A percentile compares a stretch with the other conserved stretches of the same genome.
phyloP scores from a whole-genome alignment of 2,888 invertebrate species.

The Quadroppia sp. region DNA sequence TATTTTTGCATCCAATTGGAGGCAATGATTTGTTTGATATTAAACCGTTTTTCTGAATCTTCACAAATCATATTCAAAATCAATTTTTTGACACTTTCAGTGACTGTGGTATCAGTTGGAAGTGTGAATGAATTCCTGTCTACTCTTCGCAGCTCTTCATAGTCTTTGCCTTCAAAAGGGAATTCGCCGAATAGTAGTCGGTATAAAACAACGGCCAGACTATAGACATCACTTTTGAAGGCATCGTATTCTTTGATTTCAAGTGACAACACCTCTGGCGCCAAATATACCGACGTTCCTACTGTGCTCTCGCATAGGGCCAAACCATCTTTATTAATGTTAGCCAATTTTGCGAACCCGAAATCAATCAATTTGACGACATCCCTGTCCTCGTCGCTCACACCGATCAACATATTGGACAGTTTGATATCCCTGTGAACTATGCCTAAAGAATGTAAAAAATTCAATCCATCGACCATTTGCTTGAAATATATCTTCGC shows the following conservation, averaged over 20 bases:
- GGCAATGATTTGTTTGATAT: neutral
- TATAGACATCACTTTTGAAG: slow-evolving; percentile 30
- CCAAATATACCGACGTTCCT: slow-evolving; percentile 4
- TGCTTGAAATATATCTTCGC: slow-evolving; percentile 74
- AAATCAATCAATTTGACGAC: slow-evolving; percentile 6
- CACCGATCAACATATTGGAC: slow-evolving; percentile 82
- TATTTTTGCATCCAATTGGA: no score
- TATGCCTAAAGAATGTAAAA: slow-evolving; percentile 88
- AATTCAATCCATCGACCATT: slow-evolving; percentile 86
- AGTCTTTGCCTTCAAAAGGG: no score
- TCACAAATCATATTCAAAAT: slow-evolving; percentile 11
- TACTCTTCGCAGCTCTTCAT: no score
- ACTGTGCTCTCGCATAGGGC: neutral
- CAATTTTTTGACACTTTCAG: slow-evolving; percentile 3
- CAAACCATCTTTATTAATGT: neutral
- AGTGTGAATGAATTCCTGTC: neutral
- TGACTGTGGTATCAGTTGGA: neutral
- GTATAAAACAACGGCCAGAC: slow-evolving; percentile 13
- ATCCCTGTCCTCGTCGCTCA: slow-evolving; percentile 59
- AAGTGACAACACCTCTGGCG: neutral
- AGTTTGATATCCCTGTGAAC: slow-evolving; percentile 99
- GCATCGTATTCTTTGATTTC: slow-evolving; percentile 1
- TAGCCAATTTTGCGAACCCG: neutral
- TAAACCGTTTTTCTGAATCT: neutral
- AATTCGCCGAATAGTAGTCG: neutral